Base-by-base conservation (phyloP, 2,797 vertebrate genomes). In the Cryptoblepharus egeriae region DNA sequence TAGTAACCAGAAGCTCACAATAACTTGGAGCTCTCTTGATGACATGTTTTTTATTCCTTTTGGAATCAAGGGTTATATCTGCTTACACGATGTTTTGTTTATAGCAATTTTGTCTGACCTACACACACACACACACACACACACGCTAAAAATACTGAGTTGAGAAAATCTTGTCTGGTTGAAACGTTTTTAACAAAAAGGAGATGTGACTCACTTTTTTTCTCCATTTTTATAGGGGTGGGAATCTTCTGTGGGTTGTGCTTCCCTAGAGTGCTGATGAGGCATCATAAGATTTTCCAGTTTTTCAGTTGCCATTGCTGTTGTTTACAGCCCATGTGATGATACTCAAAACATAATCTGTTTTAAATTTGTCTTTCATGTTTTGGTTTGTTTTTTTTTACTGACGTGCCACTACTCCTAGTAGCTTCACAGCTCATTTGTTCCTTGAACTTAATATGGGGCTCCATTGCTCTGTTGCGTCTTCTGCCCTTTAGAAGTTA, bases 221-320 rank as follows among this genome's bases (percentile, higher is more conserved):
- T 75, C 13, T 70, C 80, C 60, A 80, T 73, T 79, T n/a, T 83
- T 30, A 15, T 0, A 76, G 61, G 57, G 5, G 15, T 0, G 1
- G 84, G 85, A 82, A 76, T 72, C 93, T 90, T 0, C 45, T 72
- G 65, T 24, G 0, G 0, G 0, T 42, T 77, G 57, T 81, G 65
- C 32, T 70, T 82, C 57, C 45, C 64, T 87, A 61, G 76, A 64
- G 49, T 69, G 39, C 24, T 45, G 77, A 18, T 37, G 49, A 65
- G 13, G 86, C n/a, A 32, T 77, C 0, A 79, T 70, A 55, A n/a
- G 64, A 55, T 39, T 88, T 90, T 91, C 77, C 79, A 68, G n/a
- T 77, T 70, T 37, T 5, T 68, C 70, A 22, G 37, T 32, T 37
- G 39, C 61, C 60, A 60, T 57, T 32, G 20, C 10, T 60, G 10